A percentile compares a stretch with the other conserved stretches of the same genome.
These are phyloP conservation scores for Paradisaea rubra DNA, from an alignment of 2,113 vertebrate genomes.

Conservation along the genomic window DNA sequence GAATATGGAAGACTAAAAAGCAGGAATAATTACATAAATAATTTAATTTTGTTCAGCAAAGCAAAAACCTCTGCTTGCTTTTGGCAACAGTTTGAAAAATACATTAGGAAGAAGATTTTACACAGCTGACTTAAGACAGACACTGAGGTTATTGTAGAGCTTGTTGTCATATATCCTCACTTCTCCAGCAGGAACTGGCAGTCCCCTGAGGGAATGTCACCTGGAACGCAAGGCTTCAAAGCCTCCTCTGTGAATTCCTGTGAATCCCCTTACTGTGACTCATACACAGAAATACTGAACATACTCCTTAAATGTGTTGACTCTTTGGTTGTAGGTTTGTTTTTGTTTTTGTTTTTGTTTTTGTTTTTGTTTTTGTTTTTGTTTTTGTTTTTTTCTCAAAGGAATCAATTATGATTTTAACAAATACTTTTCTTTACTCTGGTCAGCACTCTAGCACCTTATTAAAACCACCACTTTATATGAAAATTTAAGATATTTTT, in stretches of 20 bases:
- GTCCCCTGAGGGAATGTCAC: neutral
- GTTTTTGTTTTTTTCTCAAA: neutral
- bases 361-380: neutral
- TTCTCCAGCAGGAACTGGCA: neutral
- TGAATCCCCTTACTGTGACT: neutral
- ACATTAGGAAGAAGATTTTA: neutral
- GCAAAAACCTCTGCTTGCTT: neutral
- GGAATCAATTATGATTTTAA: neutral
- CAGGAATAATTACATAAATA: neutral
- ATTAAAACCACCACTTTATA: neutral
- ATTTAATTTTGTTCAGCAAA: neutral
- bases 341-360: neutral
- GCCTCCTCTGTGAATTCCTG: neutral
- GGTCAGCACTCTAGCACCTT: neutral
- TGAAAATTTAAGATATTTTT: neutral
- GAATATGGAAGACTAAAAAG: neutral
- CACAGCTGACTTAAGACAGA: neutral
- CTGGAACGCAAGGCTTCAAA: neutral
- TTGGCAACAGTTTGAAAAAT: neutral
- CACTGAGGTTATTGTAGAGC: neutral
- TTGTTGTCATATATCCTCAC: neutral
- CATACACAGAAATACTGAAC: neutral
- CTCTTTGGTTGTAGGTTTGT: neutral
- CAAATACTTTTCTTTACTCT: neutral
- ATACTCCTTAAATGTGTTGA: neutral